These are phyloP conservation scores for Orthosia gracilis DNA, from an alignment of 2,888 invertebrate genomes.

Conservation along the genomic window DNA sequence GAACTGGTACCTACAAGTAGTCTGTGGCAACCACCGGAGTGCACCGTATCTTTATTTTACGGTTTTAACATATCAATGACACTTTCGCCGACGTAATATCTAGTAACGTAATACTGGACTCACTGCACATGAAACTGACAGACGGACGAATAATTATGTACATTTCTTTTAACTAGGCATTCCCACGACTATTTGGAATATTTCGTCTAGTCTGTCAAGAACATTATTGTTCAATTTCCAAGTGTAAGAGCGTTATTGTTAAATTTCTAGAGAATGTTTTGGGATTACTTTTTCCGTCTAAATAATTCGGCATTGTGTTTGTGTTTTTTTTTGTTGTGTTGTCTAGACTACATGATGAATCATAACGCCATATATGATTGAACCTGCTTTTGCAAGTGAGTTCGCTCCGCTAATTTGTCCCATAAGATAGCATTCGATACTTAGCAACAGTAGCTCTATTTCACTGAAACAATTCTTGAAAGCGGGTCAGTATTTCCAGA, in stretches of 20 bases:
- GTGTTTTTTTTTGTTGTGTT: conserved; percentile 24
- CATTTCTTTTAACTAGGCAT: conserved; percentile 48
- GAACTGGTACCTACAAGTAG: conserved; percentile 7
- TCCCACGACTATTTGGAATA: conserved; percentile 54
- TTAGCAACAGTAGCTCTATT: too few relatives aligned
- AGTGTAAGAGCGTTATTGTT: conserved; percentile 11
- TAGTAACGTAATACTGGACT: conserved; percentile 65
- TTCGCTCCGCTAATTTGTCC: too few relatives aligned
- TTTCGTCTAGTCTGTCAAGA: conserved; percentile 35
- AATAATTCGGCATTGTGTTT: conserved; percentile 22
- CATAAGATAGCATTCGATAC: too few relatives aligned
- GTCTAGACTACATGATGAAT: conserved; percentile 1
- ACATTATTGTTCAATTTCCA: conserved; percentile 23
- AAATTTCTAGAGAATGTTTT: conserved; percentile 33
- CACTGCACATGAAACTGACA: conserved; percentile 44
- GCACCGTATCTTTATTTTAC: conserved; percentile 69
- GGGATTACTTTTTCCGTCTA: background rate
- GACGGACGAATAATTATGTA: conserved; percentile 24
- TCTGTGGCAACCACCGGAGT: conserved; percentile 52
- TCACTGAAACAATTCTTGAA: too few relatives aligned
- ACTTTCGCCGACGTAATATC: conserved; percentile 83
- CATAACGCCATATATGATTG: too few relatives aligned
- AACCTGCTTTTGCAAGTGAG: too few relatives aligned
- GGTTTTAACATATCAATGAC: conserved; percentile 86
- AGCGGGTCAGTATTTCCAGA: too few relatives aligned